Base-by-base conservation (phyloP, 2,797 vertebrate species). In the Ceryle rudis region DNA sequence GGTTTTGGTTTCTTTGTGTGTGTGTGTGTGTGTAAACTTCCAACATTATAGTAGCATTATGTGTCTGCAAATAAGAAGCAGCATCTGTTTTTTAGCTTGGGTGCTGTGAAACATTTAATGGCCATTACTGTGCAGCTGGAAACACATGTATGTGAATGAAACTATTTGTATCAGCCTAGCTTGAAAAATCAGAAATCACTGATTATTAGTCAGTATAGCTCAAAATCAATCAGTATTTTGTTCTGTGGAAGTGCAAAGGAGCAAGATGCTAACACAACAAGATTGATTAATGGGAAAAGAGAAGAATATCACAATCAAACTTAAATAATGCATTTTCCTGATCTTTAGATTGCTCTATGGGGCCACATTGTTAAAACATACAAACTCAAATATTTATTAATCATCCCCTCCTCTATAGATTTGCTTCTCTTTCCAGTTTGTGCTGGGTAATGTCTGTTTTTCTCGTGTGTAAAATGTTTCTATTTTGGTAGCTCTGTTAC, bases 141-240 rank as follows among this genome's bases (percentile, higher is more conserved):
- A 97, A 96, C 82, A 94, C 81, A 95, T 96, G 3, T 97, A 93
- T 97, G 86, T 95, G 97, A 97, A 98, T 97, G 83, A 91, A 97
- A 90, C 91, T 97, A 20, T 97, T 97, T 96, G 93, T 94, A 96
- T 96, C 93, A 96, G 52, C 83, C 91, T 85, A 90, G 87, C 93
- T 95, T 93, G 73, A 95, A 96, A 97, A 93, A 97, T 95, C 91
- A 91, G 78, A 90, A 92, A 92, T 94, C 93, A 91, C 94, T 95
- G 74, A 93, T 93, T 89, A 66, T 95, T 94, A 87, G 89, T 93
- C 92, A 93, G 86, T 86, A 51, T 90, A 94, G 88, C 90, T 97
- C 78, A 95, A 97, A 97, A 96, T 96, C 91, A 96, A 74, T 97
- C 90, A 97, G 74, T 95, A 90, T 97, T 97, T 97, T 96, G 94